These are phyloP conservation scores for Phthorimaea operculella DNA, from an alignment of 1,140 invertebrate genomes.

Conservation along the genomic window DNA sequence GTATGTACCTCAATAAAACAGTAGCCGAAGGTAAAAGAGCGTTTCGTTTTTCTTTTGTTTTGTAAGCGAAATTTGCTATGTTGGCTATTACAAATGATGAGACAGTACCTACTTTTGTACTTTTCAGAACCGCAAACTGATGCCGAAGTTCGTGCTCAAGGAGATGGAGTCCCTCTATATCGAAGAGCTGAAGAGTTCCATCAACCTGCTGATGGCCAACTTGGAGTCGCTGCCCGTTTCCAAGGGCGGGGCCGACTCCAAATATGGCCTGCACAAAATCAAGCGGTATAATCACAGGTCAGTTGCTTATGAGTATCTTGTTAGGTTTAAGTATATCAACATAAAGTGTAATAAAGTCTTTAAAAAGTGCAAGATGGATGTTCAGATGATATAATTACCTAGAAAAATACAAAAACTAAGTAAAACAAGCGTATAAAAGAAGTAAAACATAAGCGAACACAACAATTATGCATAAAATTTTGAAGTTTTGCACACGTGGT, in stretches of 20 bases:
- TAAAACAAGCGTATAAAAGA: too few relatives aligned
- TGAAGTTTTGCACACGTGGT: too few relatives aligned
- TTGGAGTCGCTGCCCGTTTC: slow-evolving; percentile 98
- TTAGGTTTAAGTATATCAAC: not conserved
- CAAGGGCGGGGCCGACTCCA: slow-evolving; percentile 96
- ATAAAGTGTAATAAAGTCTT: too few relatives aligned
- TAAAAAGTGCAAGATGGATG: too few relatives aligned
- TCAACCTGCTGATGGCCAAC: slow-evolving; percentile 98
- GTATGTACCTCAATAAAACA: slow-evolving; percentile 74
- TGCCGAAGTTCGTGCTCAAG: slow-evolving; percentile 99
- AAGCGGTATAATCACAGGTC: slow-evolving; percentile 97
- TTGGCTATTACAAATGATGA: too few relatives aligned
- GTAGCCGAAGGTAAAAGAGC: too few relatives aligned
- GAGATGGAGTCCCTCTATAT: slow-evolving; percentile 99
- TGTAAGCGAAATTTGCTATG: too few relatives aligned
- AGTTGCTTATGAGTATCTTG: slow-evolving; percentile 19
- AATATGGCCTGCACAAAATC: slow-evolving; percentile 93
- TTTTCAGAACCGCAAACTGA: slow-evolving; percentile 91
- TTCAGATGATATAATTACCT: not conserved
- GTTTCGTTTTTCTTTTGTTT: too few relatives aligned
- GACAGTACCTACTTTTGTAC: not conserved
- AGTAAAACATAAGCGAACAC: too few relatives aligned
- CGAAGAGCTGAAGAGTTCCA: slow-evolving; percentile 97
- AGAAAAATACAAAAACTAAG: too few relatives aligned
- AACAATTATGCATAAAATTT: too few relatives aligned